phyloP scores from a whole-genome alignment of 2,113 vertebrate species.

The Perccottus glenii region DNA sequence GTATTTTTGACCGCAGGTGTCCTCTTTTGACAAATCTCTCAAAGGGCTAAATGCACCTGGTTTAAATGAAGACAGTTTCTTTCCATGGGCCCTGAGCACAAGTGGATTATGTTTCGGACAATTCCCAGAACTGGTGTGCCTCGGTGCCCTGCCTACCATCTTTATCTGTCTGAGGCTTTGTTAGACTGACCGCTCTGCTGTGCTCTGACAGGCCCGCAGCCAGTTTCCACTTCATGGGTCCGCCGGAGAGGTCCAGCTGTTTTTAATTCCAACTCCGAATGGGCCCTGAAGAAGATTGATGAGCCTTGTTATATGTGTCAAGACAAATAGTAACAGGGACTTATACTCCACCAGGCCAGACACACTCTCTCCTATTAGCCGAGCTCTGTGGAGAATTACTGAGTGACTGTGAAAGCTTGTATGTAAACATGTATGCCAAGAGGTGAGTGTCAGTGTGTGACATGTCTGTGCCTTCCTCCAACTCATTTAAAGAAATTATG shows the following conservation, averaged over 20 bases:
- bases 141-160: constrained; percentile 45
- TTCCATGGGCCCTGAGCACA: constrained; percentile 20
- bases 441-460: constrained; percentile 10
- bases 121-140: constrained; percentile 27
- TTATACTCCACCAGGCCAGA: constrained; percentile 60
- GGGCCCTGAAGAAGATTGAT: constrained; percentile 78
- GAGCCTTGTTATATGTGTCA: constrained; percentile 76
- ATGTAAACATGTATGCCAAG: constrained; percentile 38
- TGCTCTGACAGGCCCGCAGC: constrained; percentile 63
- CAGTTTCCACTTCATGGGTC: constrained; percentile 72
- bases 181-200: constrained; percentile 46
- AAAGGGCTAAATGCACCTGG: not conserved
- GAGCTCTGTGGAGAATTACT: constrained; percentile 44
- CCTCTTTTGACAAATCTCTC: not conserved
- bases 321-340: constrained; percentile 70
- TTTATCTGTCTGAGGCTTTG: constrained; percentile 60
- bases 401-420: constrained; percentile 43
- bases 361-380: constrained; percentile 37
- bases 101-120: constrained; percentile 50
- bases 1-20: constrained; percentile 11
- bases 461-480: not conserved
- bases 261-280: constrained; percentile 72
- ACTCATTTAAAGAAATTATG: not conserved
- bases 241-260: constrained; percentile 69
- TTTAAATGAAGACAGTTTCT: constrained; percentile 16